A percentile compares a stretch with the other conserved stretches of the same genome.
phyloP scores from a whole-genome alignment of 2,113 vertebrate species.

The Brachyhypopomus gauderio region DNA sequence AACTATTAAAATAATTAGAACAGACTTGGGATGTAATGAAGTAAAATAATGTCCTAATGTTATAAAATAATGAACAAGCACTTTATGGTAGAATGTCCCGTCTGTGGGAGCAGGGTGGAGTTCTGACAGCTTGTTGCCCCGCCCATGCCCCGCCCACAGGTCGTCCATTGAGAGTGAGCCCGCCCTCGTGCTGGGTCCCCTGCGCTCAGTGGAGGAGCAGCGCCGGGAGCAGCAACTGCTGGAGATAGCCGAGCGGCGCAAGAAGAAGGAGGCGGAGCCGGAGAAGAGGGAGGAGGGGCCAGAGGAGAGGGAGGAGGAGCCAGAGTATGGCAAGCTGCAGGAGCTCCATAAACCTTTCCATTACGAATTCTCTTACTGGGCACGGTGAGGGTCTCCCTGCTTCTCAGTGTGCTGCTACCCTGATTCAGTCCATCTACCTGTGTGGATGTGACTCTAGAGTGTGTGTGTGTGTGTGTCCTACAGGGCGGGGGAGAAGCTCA shows the following conservation, averaged over 20 bases:
- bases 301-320: constrained; percentile 81
- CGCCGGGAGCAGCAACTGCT: constrained; percentile 90
- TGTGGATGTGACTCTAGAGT: too few relatives aligned
- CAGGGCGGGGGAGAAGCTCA: constrained; percentile 95
- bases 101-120: too few relatives aligned
- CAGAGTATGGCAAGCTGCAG: constrained; percentile 86
- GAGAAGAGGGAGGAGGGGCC: constrained; percentile 73
- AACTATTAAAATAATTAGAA: too few relatives aligned
- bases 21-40: too few relatives aligned
- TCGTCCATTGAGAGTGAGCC: constrained; percentile 97
- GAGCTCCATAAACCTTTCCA: constrained; percentile 89
- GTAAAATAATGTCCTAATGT: too few relatives aligned
- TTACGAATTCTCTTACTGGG: constrained; percentile 98
- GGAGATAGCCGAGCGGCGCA: constrained; percentile 85
- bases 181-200: constrained; percentile 91
- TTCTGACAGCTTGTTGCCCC: too few relatives aligned
- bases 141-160: constrained; percentile 61
- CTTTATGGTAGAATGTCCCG: too few relatives aligned
- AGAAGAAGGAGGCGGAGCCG: constrained; percentile 81
- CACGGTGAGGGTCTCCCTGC: constrained; percentile 74
- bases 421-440: too few relatives aligned
- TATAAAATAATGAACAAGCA: too few relatives aligned
- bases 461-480: not conserved
- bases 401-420: too few relatives aligned
- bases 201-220: constrained; percentile 87